Evolutionary conservation across 2,113 vertebrate species (phyloP), one percentile per base, ranked within the genome.

Genomic region (Sylvilagus bachmani): DNA sequence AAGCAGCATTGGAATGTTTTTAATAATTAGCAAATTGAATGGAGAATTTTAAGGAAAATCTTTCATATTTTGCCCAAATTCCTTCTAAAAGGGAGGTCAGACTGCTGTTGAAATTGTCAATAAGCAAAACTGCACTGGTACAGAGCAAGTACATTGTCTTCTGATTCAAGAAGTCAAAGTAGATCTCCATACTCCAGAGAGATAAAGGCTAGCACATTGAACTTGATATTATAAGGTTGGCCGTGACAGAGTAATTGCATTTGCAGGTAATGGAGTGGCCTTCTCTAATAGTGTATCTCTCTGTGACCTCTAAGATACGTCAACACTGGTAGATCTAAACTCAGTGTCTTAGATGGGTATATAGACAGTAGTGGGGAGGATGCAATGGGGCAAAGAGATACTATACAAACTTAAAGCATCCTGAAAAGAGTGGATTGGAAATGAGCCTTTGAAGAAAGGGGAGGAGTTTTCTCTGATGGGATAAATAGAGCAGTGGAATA

Each of bases 41-140:
- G 51, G 73, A 85, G 58, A 70, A n/a, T 62, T 94, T 77, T 51
- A 89, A 94, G 49, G n/a, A 88, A 89, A 79, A 75, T 79, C 38
- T 79, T 95, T 86, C 31, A 17, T 74, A 49, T 10, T 91, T 67
- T 92, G 12, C 31, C 58, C 58, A 79, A 31, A 78, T 49, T 84
- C 85, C 10, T 67, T 11, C 17, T 66, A n/a, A 51, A 89, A 95
- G 87, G 87, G 17, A 83, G 31, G 31, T 6, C 27, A 31, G 49
- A 29, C 3, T 49, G 8, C 64, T 49, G 69, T 5, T 27, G 62
- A 64, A 86, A 62, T 55, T 83, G 51, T 91, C 75, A 61, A 9
- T 24, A 51, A 92, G 44, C 25, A 51, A n/a, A 82, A 77, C 29
- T 94, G 31, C n/a, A 7, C 4, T 16, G 84, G 31, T 19, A 33